These are phyloP conservation scores for Drosophila orena DNA, from an alignment of 1,140 invertebrate species.

Conservation along the genomic window DNA sequence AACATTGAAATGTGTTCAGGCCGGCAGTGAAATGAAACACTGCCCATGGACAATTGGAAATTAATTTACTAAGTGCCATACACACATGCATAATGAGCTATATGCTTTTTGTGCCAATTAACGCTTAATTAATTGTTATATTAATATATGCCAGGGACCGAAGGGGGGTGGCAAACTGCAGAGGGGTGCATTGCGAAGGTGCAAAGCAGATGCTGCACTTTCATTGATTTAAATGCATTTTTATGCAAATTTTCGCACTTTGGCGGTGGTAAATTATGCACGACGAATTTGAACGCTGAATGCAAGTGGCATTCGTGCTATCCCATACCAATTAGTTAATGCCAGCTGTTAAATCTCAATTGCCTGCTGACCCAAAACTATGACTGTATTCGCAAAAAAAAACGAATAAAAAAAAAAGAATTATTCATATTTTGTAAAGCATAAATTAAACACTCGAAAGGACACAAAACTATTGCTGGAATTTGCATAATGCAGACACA, in stretches of 20 bases:
- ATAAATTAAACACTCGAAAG: constrained; percentile 43
- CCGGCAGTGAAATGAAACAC: constrained; percentile 17
- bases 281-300: constrained; percentile 33
- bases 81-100: constrained; percentile 70
- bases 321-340: constrained; percentile 5
- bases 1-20: constrained; percentile 6
- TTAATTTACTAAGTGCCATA: constrained; percentile 54
- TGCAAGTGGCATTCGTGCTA: constrained; percentile 24
- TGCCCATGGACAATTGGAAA: constrained; percentile 46
- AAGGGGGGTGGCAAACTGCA: constrained; percentile 15
- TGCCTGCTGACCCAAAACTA: constrained; percentile 20
- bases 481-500: constrained; percentile 21
- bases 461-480: constrained; percentile 1
- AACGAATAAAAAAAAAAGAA: background rate
- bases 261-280: constrained; percentile 35
- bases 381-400: constrained; percentile 6
- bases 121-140: constrained; percentile 78
- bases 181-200: background rate
- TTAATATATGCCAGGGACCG: constrained; percentile 52
- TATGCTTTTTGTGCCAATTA: constrained; percentile 72
- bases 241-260: constrained; percentile 60
- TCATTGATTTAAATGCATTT: constrained; percentile 76
- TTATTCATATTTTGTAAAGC: constrained; percentile 12
- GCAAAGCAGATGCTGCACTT: constrained; percentile 62
- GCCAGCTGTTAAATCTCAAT: constrained; percentile 6